Evolutionary conservation across 2,888 invertebrate genomes (phyloP).

Genomic region (Pantelozetes paolii): DNA sequence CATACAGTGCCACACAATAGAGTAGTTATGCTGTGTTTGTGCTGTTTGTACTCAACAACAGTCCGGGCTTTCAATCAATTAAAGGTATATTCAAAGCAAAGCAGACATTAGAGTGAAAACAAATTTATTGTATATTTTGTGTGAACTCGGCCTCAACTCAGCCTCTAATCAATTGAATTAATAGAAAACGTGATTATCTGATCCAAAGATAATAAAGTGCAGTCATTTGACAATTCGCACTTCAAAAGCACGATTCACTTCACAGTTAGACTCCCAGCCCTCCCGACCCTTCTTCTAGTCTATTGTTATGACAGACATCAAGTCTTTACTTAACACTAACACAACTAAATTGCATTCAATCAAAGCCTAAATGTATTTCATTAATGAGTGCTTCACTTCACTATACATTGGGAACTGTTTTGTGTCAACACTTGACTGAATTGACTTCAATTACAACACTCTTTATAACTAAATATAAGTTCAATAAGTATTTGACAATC

Average conservation of each 20-base stretch:
- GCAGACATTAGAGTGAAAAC: not conserved
- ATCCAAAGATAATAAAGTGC: slow-evolving; percentile 18
- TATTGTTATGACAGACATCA: not conserved
- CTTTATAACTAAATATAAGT: not conserved
- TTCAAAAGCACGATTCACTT: slow-evolving; percentile 17
- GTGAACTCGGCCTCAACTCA: slow-evolving; percentile 30
- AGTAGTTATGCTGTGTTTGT: not conserved
- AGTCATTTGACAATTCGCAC: slow-evolving; percentile 26
- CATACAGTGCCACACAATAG: not conserved
- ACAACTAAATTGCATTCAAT: not conserved
- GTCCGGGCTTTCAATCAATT: slow-evolving; percentile 30
- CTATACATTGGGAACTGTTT: not conserved
- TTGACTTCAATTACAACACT: not conserved
- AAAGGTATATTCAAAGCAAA: slow-evolving; percentile 27
- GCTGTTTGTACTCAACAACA: not conserved
- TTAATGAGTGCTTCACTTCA: slow-evolving; percentile 14
- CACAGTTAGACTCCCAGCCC: slow-evolving; percentile 11
- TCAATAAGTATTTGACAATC: not conserved
- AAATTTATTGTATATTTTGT: slow-evolving; percentile 15
- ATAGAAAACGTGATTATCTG: slow-evolving; percentile 36
- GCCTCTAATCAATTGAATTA: slow-evolving; percentile 35
- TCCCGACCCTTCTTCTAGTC: not conserved
- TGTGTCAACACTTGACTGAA: slow-evolving; percentile 2
- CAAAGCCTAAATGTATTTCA: not conserved
- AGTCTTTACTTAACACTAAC: not conserved